A percentile compares a stretch with the other conserved stretches of the same genome.
Conservation (phyloP, 1,140 invertebrate genomes). For the Heliconius himera region DNA sequence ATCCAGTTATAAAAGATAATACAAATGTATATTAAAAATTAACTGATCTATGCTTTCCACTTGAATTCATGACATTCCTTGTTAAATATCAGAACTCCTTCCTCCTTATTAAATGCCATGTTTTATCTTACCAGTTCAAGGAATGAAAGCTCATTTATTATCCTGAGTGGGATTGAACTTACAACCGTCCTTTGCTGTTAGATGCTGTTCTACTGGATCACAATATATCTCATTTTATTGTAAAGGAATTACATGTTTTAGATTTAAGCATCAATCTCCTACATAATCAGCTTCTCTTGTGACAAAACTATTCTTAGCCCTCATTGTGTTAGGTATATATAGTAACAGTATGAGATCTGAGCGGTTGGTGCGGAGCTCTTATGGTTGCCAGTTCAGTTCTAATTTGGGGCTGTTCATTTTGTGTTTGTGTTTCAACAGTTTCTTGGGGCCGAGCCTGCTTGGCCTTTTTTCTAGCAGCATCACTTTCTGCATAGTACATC, state of each 20-base stretch:
- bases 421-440: constrained; percentile 59
- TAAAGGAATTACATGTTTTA: neutral
- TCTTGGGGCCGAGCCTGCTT: constrained; percentile 66
- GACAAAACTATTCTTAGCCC: constrained; percentile 4
- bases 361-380: constrained; percentile 53
- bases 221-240: neutral
- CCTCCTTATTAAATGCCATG: too few species aligned
- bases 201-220: too few species aligned
- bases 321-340: constrained; percentile 58
- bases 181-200: neutral
- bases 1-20: neutral
- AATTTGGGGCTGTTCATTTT: constrained; percentile 49
- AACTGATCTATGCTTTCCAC: neutral
- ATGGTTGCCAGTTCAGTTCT: constrained; percentile 39
- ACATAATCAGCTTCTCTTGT: neutral
- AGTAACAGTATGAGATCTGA: constrained; percentile 68
- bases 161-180: neutral
- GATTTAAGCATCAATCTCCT: neutral
- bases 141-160: neutral
- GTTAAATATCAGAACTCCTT: too few species aligned
- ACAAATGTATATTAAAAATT: neutral
- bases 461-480: constrained; percentile 75
- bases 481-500: constrained; percentile 79
- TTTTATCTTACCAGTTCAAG: too few species aligned
- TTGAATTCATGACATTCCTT: too few species aligned